Evolutionary conservation across 2,888 invertebrate genomes (phyloP), one percentile per base, ranked within the genome.

Genomic region (Brachynemurus nebulosus): DNA sequence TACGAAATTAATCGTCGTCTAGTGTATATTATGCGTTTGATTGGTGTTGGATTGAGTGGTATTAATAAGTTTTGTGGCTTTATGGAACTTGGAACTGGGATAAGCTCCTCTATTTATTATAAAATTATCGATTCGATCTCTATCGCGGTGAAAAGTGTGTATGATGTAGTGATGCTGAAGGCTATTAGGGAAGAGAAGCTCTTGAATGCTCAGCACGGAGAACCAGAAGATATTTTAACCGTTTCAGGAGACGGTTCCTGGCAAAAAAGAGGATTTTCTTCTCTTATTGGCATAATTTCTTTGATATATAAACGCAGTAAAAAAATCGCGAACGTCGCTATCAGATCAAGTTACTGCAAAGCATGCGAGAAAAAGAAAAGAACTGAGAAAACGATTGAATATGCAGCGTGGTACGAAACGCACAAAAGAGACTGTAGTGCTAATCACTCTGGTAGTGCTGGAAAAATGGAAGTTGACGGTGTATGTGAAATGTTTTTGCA

Each of bases 221-320:
- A n/a, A n/a, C n/a, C n/a, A n/a, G n/a, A n/a, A n/a, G n/a, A n/a
- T n/a, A n/a, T n/a, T n/a, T n/a, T n/a, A n/a, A n/a, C n/a, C n/a
- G n/a, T n/a, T n/a, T n/a, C n/a, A n/a, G n/a, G n/a, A n/a, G n/a
- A n/a, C n/a, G n/a, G n/a, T n/a, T n/a, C 48, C 17, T 51, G 51
- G 50, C 33, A 20, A 17, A 51, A 50, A 46, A 42, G 50, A 45
- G 48, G 51, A 6, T 50, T 50, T 44, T 37, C 48, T 37, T 51
- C 52, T 39, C 46, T 51, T 17, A 43, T 50, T 43, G 52, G 51
- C 14, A 48, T 50, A 14, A 40, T 48, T 27, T 49, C 49, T 43
- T 36, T 52, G n/a, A 51, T 50, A 23, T 21, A 23, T 20, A 47
- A 50, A 43, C 40, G 35, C 41, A 47, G 16, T 33, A 21, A 33